Conservation (phyloP, 1,140 invertebrate species). For the Tetramorium alpestre region DNA sequence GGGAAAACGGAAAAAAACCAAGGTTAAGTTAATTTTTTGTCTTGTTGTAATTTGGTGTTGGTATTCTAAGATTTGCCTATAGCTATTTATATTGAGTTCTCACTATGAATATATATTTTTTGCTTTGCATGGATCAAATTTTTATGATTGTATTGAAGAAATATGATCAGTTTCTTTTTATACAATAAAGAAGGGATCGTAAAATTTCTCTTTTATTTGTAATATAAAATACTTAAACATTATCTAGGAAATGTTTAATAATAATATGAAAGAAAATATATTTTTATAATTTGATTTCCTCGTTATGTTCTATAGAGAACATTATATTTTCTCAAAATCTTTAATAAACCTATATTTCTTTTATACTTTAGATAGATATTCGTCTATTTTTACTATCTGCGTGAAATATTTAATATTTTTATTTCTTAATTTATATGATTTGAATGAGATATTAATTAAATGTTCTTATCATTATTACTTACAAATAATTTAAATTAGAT, state of each 20-base stretch:
- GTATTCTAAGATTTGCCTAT: constrained; percentile 61
- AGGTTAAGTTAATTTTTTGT: constrained; percentile 81
- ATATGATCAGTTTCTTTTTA: not conserved
- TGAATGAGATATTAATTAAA: not conserved
- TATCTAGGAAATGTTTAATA: not conserved
- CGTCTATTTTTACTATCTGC: not conserved
- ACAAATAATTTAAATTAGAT: not conserved
- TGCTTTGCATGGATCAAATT: constrained; percentile 35
- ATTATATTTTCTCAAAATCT: constrained; percentile 8
- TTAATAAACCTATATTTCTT: constrained; percentile 11
- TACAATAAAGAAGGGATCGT: not conserved
- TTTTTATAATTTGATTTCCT: not conserved
- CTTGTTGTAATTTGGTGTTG: constrained; percentile 76
- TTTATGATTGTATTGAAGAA: not conserved
- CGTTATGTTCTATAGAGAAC: not conserved
- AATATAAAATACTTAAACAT: not conserved
- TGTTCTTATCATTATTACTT: not conserved
- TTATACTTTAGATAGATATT: not conserved
- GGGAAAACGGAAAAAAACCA: constrained; percentile 80
- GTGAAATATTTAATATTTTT: not conserved
- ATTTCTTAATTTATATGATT: constrained; percentile 9
- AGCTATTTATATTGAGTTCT: not conserved
- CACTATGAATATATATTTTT: constrained; percentile 4
- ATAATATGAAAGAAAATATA: not conserved
- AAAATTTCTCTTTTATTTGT: not conserved